These are phyloP conservation scores for Streptopelia turtur DNA, from an alignment of 2,797 vertebrate genomes.

Conservation along the genomic window DNA sequence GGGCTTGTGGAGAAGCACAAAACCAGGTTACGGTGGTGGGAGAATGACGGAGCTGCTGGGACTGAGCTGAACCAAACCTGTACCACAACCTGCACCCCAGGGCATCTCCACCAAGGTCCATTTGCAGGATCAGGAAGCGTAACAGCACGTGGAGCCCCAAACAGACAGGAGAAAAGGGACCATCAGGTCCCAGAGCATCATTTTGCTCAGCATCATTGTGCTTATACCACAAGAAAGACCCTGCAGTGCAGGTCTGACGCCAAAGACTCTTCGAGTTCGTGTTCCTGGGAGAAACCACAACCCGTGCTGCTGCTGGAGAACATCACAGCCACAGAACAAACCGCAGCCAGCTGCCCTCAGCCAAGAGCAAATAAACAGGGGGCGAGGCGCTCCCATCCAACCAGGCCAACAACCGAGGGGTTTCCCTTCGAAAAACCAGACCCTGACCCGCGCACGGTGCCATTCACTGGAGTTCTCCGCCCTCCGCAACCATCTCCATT, in stretches of 20 bases:
- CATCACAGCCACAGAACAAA: too few relatives aligned
- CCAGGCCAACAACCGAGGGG: not conserved
- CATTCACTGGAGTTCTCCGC: not conserved
- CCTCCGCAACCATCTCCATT: not conserved
- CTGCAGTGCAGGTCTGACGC: fast-evolving
- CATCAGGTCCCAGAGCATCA: not conserved
- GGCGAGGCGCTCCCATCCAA: not conserved
- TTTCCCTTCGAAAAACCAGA: not conserved
- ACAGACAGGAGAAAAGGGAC: too few relatives aligned
- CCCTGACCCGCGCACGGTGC: not conserved
- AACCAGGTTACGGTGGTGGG: fast-evolving
- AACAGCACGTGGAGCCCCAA: fast-evolving
- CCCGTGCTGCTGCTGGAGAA: not conserved
- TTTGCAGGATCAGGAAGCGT: fast-evolving
- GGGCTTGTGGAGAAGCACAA: not conserved
- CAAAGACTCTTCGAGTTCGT: fast-evolving
- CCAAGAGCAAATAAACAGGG: fast-evolving
- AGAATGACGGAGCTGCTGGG: not conserved
- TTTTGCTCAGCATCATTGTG: not conserved
- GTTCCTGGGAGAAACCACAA: not conserved
- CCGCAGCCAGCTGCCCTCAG: fast-evolving
- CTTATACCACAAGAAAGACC: not conserved
- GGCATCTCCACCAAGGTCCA: fast-evolving
- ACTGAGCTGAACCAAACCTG: not conserved
- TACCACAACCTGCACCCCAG: not conserved